A percentile compares a stretch with the other conserved stretches of the same genome.
phyloP scores from a whole-genome alignment of 92 coral and sea anemone species.

The Paramuricea clavata region DNA sequence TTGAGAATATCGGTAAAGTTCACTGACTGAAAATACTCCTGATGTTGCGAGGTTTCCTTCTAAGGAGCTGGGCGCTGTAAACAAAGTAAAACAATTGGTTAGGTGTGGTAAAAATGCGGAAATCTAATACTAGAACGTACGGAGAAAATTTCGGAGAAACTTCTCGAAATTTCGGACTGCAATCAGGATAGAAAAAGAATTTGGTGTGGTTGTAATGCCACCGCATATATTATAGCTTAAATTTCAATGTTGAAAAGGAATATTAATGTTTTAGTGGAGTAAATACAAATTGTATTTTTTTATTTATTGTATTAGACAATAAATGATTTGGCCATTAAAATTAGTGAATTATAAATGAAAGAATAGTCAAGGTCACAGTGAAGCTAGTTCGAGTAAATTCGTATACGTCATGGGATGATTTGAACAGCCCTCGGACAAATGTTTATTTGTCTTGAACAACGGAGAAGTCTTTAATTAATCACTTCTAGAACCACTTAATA shows the following conservation, averaged over 20 bases:
- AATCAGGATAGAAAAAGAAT: too few species aligned
- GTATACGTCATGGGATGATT: background rate
- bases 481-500: background rate
- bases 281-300: background rate
- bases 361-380: slow-evolving; percentile 1
- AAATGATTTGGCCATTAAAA: background rate
- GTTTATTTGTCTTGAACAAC: too few species aligned
- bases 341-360: background rate
- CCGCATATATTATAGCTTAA: too few species aligned
- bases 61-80: slow-evolving; percentile 58
- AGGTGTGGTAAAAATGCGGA: too few species aligned
- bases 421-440: background rate
- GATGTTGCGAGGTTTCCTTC: slow-evolving; percentile 94
- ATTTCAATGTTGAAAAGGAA: too few species aligned
- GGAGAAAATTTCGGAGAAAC: too few species aligned
- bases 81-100: background rate
- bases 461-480: too few species aligned
- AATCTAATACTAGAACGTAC: too few species aligned
- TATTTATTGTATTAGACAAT: too few species aligned
- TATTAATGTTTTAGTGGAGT: too few species aligned
- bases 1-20: slow-evolving; percentile 90
- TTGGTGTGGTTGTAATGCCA: too few species aligned
- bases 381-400: background rate
- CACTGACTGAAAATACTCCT: slow-evolving; percentile 97
- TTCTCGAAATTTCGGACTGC: too few species aligned